phyloP scores from a whole-genome alignment of 2,797 vertebrate genomes.

The Acanthiza pusilla region DNA sequence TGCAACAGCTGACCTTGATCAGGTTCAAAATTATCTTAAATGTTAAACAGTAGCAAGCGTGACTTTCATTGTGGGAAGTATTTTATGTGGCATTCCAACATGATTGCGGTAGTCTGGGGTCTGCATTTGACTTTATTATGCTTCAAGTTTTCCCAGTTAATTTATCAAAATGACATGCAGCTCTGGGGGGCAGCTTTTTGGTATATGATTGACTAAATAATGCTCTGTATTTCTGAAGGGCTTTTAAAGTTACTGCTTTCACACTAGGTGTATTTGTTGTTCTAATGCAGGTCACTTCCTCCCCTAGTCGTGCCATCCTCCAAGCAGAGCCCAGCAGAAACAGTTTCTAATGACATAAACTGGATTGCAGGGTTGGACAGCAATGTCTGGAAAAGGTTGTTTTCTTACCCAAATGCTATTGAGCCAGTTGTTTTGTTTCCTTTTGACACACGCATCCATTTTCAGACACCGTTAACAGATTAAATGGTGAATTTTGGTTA shows the following conservation, averaged over 20 bases:
- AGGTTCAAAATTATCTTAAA: constrained; percentile 67
- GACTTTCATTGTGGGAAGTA: constrained; percentile 62
- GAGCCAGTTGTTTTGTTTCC: neutral
- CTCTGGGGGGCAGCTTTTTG: constrained; percentile 51
- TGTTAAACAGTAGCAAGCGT: constrained; percentile 50
- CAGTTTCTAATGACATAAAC: constrained; percentile 7
- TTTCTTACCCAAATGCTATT: neutral
- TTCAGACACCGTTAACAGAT: neutral
- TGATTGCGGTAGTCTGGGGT: constrained; percentile 17
- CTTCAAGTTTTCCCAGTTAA: constrained; percentile 65
- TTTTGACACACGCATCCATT: neutral
- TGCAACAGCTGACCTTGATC: constrained; percentile 65
- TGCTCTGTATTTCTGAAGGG: constrained; percentile 43
- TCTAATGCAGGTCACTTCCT: constrained; percentile 46
- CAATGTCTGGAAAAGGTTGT: neutral
- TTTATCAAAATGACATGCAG: constrained; percentile 68
- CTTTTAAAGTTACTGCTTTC: constrained; percentile 57
- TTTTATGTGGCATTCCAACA: constrained; percentile 55
- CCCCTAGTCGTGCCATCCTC: neutral
- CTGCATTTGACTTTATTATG: constrained; percentile 51
- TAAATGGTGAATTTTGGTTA: neutral
- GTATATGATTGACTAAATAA: constrained; percentile 76
- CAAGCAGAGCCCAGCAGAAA: neutral
- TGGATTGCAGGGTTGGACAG: neutral
- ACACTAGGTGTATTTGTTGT: constrained; percentile 44